Conservation (phyloP, 2,113 vertebrate genomes). For the Myodes glareolus region DNA sequence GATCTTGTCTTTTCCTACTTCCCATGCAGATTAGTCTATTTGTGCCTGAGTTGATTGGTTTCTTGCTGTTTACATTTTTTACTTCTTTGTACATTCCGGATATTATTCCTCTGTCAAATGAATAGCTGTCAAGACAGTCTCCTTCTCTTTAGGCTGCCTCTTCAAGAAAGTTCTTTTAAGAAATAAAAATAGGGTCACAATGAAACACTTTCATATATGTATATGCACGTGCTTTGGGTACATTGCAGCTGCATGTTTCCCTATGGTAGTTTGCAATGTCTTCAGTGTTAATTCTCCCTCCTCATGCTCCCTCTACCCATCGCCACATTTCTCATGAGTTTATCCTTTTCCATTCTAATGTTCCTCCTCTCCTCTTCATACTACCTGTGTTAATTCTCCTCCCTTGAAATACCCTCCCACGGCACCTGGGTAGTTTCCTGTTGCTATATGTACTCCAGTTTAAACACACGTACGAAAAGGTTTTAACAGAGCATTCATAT, state of each 20-base stretch:
- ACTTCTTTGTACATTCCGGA: background rate
- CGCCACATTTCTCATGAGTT: background rate
- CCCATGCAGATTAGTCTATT: background rate
- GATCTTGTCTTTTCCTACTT: too few relatives aligned
- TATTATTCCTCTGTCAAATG: background rate
- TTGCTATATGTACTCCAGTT: background rate
- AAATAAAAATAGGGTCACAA: background rate
- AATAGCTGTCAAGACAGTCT: background rate
- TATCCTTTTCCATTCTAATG: background rate
- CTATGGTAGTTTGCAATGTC: background rate
- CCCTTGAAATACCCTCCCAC: background rate
- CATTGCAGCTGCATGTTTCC: background rate
- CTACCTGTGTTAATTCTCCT: background rate
- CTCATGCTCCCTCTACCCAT: background rate
- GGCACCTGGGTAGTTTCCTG: background rate
- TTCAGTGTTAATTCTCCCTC: background rate
- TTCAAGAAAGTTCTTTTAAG: background rate
- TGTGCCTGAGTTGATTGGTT: background rate
- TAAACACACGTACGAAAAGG: background rate
- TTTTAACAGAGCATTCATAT: background rate
- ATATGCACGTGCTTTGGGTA: background rate
- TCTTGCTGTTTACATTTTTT: background rate
- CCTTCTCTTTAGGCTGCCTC: background rate
- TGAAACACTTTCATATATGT: background rate
- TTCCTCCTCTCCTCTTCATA: background rate